Base-by-base conservation (phyloP, 2,113 vertebrate species). In the Atrichornis clamosus region DNA sequence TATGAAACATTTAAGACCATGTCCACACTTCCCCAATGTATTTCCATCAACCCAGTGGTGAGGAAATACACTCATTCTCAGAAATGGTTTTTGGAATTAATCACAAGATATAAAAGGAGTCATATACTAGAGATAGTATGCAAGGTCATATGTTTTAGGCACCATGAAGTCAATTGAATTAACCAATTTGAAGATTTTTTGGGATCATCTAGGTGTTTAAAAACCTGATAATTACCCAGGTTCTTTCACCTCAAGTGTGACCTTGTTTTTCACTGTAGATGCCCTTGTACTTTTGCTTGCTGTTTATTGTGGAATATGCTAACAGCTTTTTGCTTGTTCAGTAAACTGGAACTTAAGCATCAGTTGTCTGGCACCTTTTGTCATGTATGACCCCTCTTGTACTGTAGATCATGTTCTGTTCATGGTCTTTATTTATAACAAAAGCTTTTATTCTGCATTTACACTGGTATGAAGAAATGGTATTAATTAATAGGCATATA, bases 1-100 rank as follows among this genome's bases (percentile, higher is more conserved):
- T 87, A 86, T 82, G 35, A 96, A 97, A 95, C 53, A 81, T 82
- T 92, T 92, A 88, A 90, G 60, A 69, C 7, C 33, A 28, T 56
- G 53, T 33, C 50, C 73, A 84, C 46, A 33, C 41, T 67, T 84
- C 33, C 56, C 28, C 50, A 63, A 11, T 41, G 41, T 78, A 86
- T 80, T 88, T 88, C 60, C 42, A 60, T 73, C 64, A 92, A 49
- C 17, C 42, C 28, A 18, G 7, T n/a, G 70, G 56, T 69, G 53
- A 79, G 81, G 42, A 86, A 76, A 60, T 68, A 32, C 11, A 33
- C 37, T 87, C 23, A 14, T 62, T 64, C 32, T 70, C 41, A 53
- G 59, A 44, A 74, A 75, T 8, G 13, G 0, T 8, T 87, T 91
- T 89, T 85, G 33, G 4, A 68, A 30, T 53, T 28, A 49, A 65